phyloP scores from a whole-genome alignment of 2,888 invertebrate genomes.

The Agrilus mali region DNA sequence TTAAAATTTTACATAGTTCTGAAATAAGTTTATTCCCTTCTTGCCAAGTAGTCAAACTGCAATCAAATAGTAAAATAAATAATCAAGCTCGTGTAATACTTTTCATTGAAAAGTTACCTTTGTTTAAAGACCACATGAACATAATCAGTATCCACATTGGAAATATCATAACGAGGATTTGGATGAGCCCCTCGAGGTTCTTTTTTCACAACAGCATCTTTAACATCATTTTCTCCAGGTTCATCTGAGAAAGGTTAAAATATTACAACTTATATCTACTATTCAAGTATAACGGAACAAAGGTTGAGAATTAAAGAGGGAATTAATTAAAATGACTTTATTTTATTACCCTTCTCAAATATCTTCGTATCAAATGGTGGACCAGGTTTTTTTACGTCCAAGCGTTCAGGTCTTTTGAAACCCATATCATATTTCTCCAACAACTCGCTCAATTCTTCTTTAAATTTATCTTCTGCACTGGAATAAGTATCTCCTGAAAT shows the following conservation, averaged over 20 bases:
- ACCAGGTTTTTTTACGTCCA: slow-evolving; percentile 93
- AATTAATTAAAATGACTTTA: background rate
- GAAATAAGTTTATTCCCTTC: slow-evolving; percentile 61
- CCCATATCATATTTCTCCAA: slow-evolving; percentile 55
- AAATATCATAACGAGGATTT: slow-evolving; percentile 21
- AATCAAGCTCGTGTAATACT: background rate
- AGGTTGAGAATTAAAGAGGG: background rate
- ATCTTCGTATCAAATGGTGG: slow-evolving; percentile 59
- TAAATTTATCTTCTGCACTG: slow-evolving; percentile 14
- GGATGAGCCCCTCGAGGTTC: slow-evolving; percentile 29
- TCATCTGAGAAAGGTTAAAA: background rate
- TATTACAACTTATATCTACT: no score
- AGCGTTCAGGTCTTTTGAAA: slow-evolving; percentile 77
- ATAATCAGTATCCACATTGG: slow-evolving; percentile 61
- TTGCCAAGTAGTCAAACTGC: slow-evolving; percentile 50
- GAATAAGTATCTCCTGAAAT: slow-evolving; percentile 8
- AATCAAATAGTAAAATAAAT: slow-evolving; percentile 10
- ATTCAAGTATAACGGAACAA: background rate
- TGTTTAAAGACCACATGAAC: slow-evolving; percentile 67
- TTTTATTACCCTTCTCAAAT: slow-evolving; percentile 1
- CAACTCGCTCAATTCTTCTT: slow-evolving; percentile 42
- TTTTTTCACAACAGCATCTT: slow-evolving; percentile 29
- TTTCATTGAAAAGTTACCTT: slow-evolving; percentile 37
- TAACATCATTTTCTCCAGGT: background rate
- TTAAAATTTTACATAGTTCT: slow-evolving; percentile 56